Evolutionary conservation across 2,797 vertebrate species (phyloP), one percentile per base, ranked within the genome.

Genomic region (Rhinichthys osculus): DNA sequence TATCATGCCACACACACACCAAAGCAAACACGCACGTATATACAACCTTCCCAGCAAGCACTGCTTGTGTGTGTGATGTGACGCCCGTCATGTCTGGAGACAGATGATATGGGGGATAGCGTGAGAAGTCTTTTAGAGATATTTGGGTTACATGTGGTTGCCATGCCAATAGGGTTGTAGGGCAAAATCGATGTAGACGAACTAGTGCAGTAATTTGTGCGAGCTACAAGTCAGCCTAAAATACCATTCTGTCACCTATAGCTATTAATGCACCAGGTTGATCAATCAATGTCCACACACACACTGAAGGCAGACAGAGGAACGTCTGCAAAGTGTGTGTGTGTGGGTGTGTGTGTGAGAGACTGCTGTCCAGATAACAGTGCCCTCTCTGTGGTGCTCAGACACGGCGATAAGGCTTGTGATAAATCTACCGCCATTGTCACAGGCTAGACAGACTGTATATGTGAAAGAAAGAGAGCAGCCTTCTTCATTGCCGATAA

Each of bases 361-460:
- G 82, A 79, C 27, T 5, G 64, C 38, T 69, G 82, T 85, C 64
- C 64, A 64, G 83, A 84, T 87, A 85, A 71, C 71, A 17, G 44
- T 78, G 72, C 78, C 72, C 72, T 81, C 52, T 64, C 42, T 11
- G 52, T 85, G 64, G 62, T 80, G 30, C 62, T 59, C 77, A 21
- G 62, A 77, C 78, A 23, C 64, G n/a, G 5, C 13, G 86, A 87
- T 84, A 84, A 85, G 57, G 40, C 81, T 35, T 72, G 54, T 85
- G 76, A 71, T 82, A 83, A 57, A 87, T 87, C 81, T 66, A 19
- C 77, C 7, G 7, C 77, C 59, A 74, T 87, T 83, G 76, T 87
- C 38, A 54, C 54, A 35, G 59, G 47, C 67, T 57, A 87, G 77
- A 87, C 69, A 40, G 81, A 38, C 70, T 17, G 2, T 66, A 27